Conservation (phyloP, 2,888 invertebrate species). For the Apamea sordens region DNA sequence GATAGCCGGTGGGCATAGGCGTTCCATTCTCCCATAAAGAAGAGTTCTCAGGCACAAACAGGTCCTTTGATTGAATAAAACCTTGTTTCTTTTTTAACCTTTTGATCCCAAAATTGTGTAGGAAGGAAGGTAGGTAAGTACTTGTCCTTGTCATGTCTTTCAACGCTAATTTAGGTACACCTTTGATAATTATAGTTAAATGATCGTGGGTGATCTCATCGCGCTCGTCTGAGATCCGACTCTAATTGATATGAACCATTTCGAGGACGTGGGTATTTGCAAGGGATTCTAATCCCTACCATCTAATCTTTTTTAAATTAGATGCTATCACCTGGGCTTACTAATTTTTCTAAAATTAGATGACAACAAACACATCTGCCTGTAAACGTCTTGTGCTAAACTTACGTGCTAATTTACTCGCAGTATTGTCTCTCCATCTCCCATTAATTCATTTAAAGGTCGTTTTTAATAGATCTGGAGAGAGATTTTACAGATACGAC, state of each 20-base stretch:
- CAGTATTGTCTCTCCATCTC: background rate
- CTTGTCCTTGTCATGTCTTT: conserved; percentile 53
- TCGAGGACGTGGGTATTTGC: conserved; percentile 45
- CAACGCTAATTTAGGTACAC: conserved; percentile 43
- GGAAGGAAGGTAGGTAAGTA: background rate
- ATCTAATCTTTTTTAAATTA: background rate
- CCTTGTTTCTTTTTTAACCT: conserved; percentile 29
- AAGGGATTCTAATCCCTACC: background rate
- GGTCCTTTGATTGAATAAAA: conserved; percentile 37
- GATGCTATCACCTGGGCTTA: too few relatives aligned
- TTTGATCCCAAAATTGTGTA: conserved; percentile 35
- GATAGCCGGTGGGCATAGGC: conserved; percentile 35
- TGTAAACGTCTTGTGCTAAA: background rate
- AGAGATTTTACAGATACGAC: background rate
- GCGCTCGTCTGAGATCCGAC: conserved; percentile 74
- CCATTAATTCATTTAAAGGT: background rate
- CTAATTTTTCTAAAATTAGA: background rate
- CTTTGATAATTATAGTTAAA: conserved; percentile 64
- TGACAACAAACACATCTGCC: background rate
- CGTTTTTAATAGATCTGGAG: background rate
- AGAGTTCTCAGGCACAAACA: conserved; percentile 41
- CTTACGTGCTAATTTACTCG: background rate
- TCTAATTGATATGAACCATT: conserved; percentile 67
- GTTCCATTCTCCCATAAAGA: conserved; percentile 36
- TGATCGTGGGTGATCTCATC: conserved; percentile 72